Base-by-base conservation (phyloP, 2,113 vertebrate genomes). In the Catharus fuscescens region DNA sequence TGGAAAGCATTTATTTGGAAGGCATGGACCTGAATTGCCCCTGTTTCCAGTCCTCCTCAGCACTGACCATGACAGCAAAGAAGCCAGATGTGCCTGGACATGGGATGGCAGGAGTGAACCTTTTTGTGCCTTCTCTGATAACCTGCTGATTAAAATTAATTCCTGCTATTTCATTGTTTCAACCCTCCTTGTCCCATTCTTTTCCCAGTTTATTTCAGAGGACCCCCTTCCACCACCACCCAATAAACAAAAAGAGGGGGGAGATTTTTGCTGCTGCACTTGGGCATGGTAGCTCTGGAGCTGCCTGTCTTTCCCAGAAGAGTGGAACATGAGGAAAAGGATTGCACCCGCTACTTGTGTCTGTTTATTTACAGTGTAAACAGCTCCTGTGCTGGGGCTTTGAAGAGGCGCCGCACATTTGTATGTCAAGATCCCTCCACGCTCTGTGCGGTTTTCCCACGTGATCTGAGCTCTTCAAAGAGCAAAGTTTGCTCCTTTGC, bases 321-420 rank as follows among this genome's bases (percentile, higher is more conserved):
- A 91, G 38, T 5, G 5, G 36, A 90, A 50, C 18, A 2, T 12
- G 61, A 92, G 83, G 90, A 94, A 73, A 80, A 91, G 50, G 81
- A 62, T 86, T 73, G 84, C 81, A 80, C 81, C 87, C 88, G 14
- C 87, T 96, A 86, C 71, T 88, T 93, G 85, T 95, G 90, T 93
- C 92, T 94, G 83, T 95, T 95, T 97, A 89, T 97, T 98, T 97
- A 96, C 87, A 95, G 92, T 96, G 84, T 96, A 95, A 97, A 97
- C 97, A 97, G 84, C 85, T 91, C 44, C 94, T 92, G 90, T 88
- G 84, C 95, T 91, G 91, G 52, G 85, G 96, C 96, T 97, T 96
- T 97, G 97, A 95, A 95, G 97, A 95, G 80, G 87, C 15, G 36
- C 95, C 6, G 3, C 88, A 90, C 93, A 77, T 96, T 97, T 97